Percentiles rank a stretch among this genome's conserved stretches.
These are phyloP conservation scores for Autographa gamma DNA, from an alignment of 2,888 invertebrate genomes.

Conservation along the genomic window DNA sequence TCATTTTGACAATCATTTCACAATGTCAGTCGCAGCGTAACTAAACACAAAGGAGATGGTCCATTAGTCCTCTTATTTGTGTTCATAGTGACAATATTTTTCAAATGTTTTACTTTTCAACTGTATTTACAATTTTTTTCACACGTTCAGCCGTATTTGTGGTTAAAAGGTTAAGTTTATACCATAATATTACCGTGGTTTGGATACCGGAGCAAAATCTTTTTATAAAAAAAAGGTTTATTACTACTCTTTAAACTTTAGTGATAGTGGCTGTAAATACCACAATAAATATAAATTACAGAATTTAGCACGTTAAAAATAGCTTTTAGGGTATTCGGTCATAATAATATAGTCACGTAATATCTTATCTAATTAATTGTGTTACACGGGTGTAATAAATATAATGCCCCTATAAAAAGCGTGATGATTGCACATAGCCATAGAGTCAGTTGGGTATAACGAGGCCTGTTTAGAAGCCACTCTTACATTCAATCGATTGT, in stretches of 20 bases:
- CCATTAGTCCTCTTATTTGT: not conserved
- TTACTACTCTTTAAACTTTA: too few relatives aligned
- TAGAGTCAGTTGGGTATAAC: slow-evolving; percentile 29
- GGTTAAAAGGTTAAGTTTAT: too few relatives aligned
- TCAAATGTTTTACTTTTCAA: too few relatives aligned
- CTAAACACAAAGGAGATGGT: not conserved
- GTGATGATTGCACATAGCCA: slow-evolving; percentile 29
- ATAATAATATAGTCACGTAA: slow-evolving; percentile 24
- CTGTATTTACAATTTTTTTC: too few relatives aligned
- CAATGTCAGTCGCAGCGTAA: not conserved
- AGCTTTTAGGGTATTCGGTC: slow-evolving; percentile 7
- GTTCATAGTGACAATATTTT: not conserved
- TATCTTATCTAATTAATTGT: slow-evolving; percentile 39
- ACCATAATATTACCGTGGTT: too few relatives aligned
- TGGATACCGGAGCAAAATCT: too few relatives aligned
- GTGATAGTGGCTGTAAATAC: too few relatives aligned
- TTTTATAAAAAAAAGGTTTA: too few relatives aligned
- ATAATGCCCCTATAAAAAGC: slow-evolving; percentile 27
- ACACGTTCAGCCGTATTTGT: too few relatives aligned
- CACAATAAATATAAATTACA: too few relatives aligned
- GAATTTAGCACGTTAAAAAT: too few relatives aligned
- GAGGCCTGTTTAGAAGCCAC: slow-evolving; percentile 34
- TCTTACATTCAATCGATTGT: slow-evolving; percentile 35
- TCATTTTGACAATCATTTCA: not conserved
- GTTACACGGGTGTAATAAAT: slow-evolving; percentile 22